Evolutionary conservation across 2,888 invertebrate species (phyloP), one percentile per base, ranked within the genome.

Genomic region (Cheilosia impressa): DNA sequence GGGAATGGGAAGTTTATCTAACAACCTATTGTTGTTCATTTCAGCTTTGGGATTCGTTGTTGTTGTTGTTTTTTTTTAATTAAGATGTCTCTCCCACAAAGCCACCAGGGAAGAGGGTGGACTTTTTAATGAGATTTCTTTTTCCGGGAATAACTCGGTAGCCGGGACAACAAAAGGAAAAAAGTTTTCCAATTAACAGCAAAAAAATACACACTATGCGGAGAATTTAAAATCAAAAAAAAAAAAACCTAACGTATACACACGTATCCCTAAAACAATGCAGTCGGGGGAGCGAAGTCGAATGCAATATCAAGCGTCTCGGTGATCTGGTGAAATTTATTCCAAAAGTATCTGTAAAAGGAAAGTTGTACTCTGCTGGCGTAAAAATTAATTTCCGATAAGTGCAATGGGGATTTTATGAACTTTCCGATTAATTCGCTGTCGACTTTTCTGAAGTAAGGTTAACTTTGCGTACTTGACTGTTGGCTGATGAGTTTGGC

Each of bases 61-160:
- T 31, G 31, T 31, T 31, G 7, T 31, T 9, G 2, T 65, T 81
- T 73, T 81, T 65, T 84, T 84, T 80, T 80, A 84, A 84, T 84
- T 80, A 84, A 71, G 75, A 69, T 75, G 75, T 84, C 75, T 66
- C 72, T 60, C 52, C 10, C 31, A n/a, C 27, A 2, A 13, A 22
- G 27, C 15, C 57, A 43, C 15, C 57, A 43, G 10, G 27, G 7
- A 34, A 38, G 38, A 38, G 45, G 38, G 77, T 38, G 58, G 58
- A 71, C 31, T 76, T 85, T 84, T 85, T 85, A 80, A 85, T 85
- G 84, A 85, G 80, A 80, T 85, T 85, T 80, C 66, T 76, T 80
- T 68, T 15, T 45, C 15, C 45, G 19, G 34, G 19, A 53, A 73
- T 68, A 45, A 60, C 69, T 75, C 71, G 65, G 80, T 76, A 80